phyloP scores from a whole-genome alignment of 2,113 vertebrate species.

The Mastomys coucha region DNA sequence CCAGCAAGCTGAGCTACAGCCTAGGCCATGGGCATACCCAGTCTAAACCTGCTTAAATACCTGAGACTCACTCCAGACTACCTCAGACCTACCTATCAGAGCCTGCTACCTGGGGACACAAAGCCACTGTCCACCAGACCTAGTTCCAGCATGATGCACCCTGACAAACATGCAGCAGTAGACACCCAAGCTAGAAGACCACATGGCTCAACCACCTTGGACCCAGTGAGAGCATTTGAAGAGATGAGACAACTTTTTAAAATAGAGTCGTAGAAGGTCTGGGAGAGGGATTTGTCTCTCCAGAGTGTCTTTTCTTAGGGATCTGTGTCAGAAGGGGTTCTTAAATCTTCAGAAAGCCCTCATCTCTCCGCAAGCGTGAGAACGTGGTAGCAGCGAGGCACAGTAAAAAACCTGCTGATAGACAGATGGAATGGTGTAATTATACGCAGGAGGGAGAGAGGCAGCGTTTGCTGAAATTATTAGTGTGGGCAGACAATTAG shows the following conservation, averaged over 20 bases:
- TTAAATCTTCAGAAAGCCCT: slow-evolving; percentile 85
- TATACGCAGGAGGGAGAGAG: slow-evolving; percentile 87
- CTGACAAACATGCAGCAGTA: neutral
- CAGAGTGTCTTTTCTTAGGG: slow-evolving; percentile 82
- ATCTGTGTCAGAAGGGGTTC: slow-evolving; percentile 83
- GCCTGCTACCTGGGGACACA: neutral
- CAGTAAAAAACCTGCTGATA: slow-evolving; percentile 89
- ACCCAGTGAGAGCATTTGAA: slow-evolving; percentile 4
- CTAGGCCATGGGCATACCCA: rapidly evolving
- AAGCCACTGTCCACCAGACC: neutral
- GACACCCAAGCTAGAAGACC: neutral
- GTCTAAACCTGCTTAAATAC: neutral
- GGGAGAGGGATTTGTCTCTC: slow-evolving; percentile 83
- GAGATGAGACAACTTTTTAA: slow-evolving; percentile 62
- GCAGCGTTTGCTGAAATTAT: slow-evolving; percentile 86
- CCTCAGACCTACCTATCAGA: neutral
- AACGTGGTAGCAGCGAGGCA: slow-evolving; percentile 81
- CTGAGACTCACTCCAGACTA: neutral
- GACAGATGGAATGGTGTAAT: slow-evolving; percentile 94
- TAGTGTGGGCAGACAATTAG: slow-evolving; percentile 92
- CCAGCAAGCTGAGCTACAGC: neutral
- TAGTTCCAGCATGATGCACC: neutral
- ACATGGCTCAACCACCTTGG: slow-evolving; percentile 42
- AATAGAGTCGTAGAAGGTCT: slow-evolving; percentile 65
- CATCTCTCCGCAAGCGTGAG: slow-evolving; percentile 71